These are phyloP conservation scores for Garrulus glandarius DNA, from an alignment of 2,797 vertebrate species.

Conservation along the genomic window DNA sequence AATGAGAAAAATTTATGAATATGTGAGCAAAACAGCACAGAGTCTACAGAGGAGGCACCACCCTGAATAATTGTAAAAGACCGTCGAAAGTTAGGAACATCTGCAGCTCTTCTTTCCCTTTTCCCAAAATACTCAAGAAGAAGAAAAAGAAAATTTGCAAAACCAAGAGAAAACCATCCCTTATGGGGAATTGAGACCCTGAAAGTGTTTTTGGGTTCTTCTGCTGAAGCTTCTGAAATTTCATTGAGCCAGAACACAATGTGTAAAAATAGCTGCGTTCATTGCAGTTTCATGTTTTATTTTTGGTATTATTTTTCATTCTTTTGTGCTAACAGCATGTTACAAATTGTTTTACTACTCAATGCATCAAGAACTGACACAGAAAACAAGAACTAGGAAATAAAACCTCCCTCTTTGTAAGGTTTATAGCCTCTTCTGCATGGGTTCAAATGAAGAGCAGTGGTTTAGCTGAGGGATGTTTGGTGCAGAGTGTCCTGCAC, in stretches of 20 bases:
- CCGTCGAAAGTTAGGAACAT: conserved; percentile 5
- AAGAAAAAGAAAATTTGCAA: neutral
- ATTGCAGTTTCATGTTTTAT: conserved; percentile 51
- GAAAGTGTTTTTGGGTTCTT: neutral
- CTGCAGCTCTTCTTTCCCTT: neutral
- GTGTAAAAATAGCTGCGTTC: conserved; percentile 53
- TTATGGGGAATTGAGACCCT: neutral
- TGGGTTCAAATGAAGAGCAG: neutral
- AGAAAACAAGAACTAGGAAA: conserved; percentile 33
- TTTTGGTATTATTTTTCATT: conserved; percentile 62
- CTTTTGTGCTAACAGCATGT: conserved; percentile 47
- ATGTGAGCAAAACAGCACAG: conserved; percentile 45
- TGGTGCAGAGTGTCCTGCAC: neutral
- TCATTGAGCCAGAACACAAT: conserved; percentile 34
- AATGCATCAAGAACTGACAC: conserved; percentile 30
- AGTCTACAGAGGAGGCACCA: conserved; percentile 35
- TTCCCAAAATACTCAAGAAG: neutral
- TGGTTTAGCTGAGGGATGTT: neutral
- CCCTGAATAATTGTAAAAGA: conserved; percentile 30
- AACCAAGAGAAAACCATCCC: neutral
- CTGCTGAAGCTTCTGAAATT: conserved; percentile 39
- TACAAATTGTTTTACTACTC: conserved; percentile 60
- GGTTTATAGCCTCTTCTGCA: neutral
- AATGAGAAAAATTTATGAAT: conserved; percentile 82
- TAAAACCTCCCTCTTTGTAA: neutral